Percentiles rank a stretch among this genome's conserved stretches.
Conservation (phyloP, 2,797 vertebrate species). For the Mallotus villosus region DNA sequence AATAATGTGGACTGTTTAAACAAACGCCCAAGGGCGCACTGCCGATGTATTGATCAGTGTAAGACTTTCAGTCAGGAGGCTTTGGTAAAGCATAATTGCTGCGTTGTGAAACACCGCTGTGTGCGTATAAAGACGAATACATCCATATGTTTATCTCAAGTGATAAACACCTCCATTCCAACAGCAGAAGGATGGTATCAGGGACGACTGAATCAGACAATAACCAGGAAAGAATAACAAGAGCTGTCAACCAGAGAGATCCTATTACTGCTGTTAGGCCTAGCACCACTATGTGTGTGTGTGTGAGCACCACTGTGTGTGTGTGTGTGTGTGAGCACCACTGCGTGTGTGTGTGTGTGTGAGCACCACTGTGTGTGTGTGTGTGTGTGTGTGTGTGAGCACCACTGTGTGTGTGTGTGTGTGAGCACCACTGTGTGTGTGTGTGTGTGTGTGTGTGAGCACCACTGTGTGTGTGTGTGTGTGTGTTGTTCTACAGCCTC, state of each 20-base stretch:
- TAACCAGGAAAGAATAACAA: too few species aligned
- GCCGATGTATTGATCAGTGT: conserved; percentile 22
- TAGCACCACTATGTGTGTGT: too few species aligned
- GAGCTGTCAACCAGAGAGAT: too few species aligned
- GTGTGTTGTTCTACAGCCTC: background rate
- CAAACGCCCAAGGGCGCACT: conserved; percentile 23
- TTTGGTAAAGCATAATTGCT: conserved; percentile 14
- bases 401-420: background rate
- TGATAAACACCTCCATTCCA: conserved; percentile 14
- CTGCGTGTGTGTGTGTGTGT: background rate
- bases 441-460: too few species aligned
- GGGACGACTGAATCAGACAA: background rate
- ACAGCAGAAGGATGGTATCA: background rate
- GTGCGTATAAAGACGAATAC: conserved; percentile 16
- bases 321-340: too few species aligned
- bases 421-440: background rate
- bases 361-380: too few species aligned
- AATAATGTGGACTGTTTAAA: background rate
- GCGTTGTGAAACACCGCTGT: background rate
- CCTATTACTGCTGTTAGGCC: too few species aligned
- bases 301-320: too few species aligned
- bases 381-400: too few species aligned
- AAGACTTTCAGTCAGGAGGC: conserved; percentile 10
- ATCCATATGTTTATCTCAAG: conserved; percentile 15
- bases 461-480: background rate